Conservation (phyloP, 1,140 invertebrate genomes). For the Hycleus phaleratus region DNA sequence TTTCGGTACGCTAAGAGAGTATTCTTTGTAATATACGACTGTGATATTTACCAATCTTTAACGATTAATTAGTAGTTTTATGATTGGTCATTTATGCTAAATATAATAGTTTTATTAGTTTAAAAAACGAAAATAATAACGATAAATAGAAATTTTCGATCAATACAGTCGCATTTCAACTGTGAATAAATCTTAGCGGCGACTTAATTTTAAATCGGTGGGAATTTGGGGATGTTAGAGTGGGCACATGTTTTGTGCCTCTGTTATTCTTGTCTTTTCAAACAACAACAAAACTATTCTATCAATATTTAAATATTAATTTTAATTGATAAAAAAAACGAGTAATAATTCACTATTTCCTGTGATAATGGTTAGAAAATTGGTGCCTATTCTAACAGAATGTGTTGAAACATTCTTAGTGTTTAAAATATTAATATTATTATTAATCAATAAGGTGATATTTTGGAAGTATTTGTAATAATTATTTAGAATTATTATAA, state of each 20-base stretch:
- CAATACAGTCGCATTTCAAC: slow-evolving; percentile 18
- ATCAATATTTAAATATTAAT: neutral
- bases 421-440: neutral
- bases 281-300: neutral
- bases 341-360: slow-evolving; percentile 11
- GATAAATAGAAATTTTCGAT: slow-evolving; percentile 9
- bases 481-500: neutral
- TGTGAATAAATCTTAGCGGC: slow-evolving; percentile 32
- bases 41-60: slow-evolving; percentile 36
- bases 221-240: slow-evolving; percentile 22
- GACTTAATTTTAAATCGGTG: neutral
- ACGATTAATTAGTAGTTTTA: slow-evolving; percentile 10
- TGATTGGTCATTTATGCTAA: slow-evolving; percentile 2
- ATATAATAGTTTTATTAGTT: slow-evolving; percentile 2
- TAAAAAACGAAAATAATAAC: slow-evolving; percentile 12
- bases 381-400: slow-evolving; percentile 31
- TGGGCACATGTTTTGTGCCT: slow-evolving; percentile 29
- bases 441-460: neutral
- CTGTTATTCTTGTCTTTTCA: slow-evolving; percentile 1
- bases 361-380: slow-evolving; percentile 35
- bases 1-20: slow-evolving; percentile 36
- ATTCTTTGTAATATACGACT: slow-evolving; percentile 32
- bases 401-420: slow-evolving; percentile 24
- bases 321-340: neutral
- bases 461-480: neutral